Conservation (phyloP, 2,797 vertebrate genomes). For the Cottoperca gobio region DNA sequence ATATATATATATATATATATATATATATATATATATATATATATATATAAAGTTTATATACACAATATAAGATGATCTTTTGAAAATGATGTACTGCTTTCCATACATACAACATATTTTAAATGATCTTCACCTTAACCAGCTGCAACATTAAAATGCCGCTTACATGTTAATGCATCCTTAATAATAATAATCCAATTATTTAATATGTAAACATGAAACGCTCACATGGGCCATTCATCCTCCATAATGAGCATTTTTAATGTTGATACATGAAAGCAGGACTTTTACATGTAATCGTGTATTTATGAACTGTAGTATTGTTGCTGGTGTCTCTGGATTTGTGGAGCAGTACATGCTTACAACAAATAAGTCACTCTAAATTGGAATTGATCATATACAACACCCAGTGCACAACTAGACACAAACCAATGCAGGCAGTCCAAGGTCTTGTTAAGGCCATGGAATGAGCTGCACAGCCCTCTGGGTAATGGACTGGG, state of each 20-base stretch:
- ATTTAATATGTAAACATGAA: too few relatives aligned
- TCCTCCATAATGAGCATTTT: neutral
- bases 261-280: neutral
- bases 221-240: neutral
- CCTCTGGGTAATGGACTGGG: slow-evolving; percentile 69
- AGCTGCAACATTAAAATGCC: too few relatives aligned
- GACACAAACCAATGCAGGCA: slow-evolving; percentile 20
- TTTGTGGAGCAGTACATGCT: too few relatives aligned
- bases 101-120: too few relatives aligned
- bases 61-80: neutral
- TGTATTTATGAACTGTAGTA: neutral
- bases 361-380: too few relatives aligned
- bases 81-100: too few relatives aligned
- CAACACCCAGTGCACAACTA: slow-evolving; percentile 16
- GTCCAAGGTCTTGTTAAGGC: slow-evolving; percentile 69
- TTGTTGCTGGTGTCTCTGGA: too few relatives aligned
- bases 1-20: too few relatives aligned
- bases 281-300: neutral
- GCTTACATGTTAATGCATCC: too few relatives aligned
- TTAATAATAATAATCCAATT: too few relatives aligned
- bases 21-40: too few relatives aligned
- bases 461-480: slow-evolving; percentile 66
- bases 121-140: too few relatives aligned
- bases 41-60: neutral
- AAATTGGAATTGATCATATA: neutral